These are phyloP conservation scores for Dicrurus megarhynchus DNA, from an alignment of 2,113 vertebrate species.

Conservation along the genomic window DNA sequence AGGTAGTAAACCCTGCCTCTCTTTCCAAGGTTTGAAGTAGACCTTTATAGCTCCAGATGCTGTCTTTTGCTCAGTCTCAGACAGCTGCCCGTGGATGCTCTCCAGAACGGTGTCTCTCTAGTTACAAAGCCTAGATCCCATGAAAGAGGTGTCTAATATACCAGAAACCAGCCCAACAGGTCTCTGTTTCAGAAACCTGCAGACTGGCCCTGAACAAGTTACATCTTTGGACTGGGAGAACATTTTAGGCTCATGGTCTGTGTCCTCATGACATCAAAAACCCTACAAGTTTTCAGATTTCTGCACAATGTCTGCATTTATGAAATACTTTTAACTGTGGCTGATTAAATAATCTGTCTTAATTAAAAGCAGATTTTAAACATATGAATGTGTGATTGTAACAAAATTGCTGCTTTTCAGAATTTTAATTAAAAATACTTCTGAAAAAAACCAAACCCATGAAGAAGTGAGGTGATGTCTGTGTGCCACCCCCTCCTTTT, in stretches of 20 bases:
- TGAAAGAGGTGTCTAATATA: not conserved
- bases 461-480: not conserved
- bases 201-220: not conserved
- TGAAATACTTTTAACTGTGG: not conserved
- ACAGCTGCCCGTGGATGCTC: not conserved
- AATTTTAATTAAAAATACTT: not conserved
- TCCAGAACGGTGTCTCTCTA: not conserved
- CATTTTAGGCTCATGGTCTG: not conserved
- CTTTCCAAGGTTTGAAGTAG: not conserved
- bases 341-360: not conserved
- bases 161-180: not conserved
- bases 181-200: not conserved
- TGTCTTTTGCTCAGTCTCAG: not conserved
- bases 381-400: not conserved
- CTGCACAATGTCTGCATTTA: not conserved
- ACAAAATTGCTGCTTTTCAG: not conserved
- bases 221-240: not conserved
- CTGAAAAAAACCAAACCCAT: not conserved
- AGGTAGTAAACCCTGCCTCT: not conserved
- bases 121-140: not conserved
- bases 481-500: not conserved
- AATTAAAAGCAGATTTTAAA: not conserved
- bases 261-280: not conserved
- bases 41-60: not conserved
- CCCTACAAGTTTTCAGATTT: not conserved